Base-by-base conservation (phyloP, 2,113 vertebrate genomes). In the Rallus limicola region DNA sequence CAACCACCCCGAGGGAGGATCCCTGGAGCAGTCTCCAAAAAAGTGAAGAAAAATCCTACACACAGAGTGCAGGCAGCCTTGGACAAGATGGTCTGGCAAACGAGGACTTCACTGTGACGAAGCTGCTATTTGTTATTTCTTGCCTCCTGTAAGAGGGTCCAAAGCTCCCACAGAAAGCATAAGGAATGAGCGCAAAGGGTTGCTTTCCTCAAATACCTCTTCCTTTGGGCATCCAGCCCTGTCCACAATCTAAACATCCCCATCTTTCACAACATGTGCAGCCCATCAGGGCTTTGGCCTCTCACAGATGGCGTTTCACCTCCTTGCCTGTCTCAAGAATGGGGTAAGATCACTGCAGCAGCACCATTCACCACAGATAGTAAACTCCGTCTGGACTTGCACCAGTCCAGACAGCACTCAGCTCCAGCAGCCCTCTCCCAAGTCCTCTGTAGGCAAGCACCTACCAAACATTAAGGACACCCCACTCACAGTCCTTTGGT, bases 291-390 rank as follows among this genome's bases (percentile, higher is more conserved):
- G 15, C 50, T 86, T 69, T 82, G 11, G 24, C 64, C 63, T 68
- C 48, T 74, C 42, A 50, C 13, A 86, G 31, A 50, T 29, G 18
- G 4, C 2, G 0, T 59, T 92, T 83, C 63, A 67, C 12, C 20
- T 77, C 36, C 50, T 78, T 74, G 6, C 11, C n/a, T 62, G 28
- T 59, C 46, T 78, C 50, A 68, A 21, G 42, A 52, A 20, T 2
- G 0, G 8, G 25, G 4, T 31, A 14, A 12, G 26, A 48, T 64
- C 33, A 42, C 5, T 25, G 33, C 4, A 69, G 46, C 34, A 36
- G 11, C 59, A 62, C 44, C 44, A 6, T 38, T 80, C 34, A 65
- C 34, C 34, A 38, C 0, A 0, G 31, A 13, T 29, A 52, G 34
- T 33, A 29, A 78, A 4, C 0, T 6, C 9, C 48, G 11, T 36